A percentile compares a stretch with the other conserved stretches of the same genome.
Conservation (phyloP, 2,888 invertebrate species). For the Drosophila peninsularis region DNA sequence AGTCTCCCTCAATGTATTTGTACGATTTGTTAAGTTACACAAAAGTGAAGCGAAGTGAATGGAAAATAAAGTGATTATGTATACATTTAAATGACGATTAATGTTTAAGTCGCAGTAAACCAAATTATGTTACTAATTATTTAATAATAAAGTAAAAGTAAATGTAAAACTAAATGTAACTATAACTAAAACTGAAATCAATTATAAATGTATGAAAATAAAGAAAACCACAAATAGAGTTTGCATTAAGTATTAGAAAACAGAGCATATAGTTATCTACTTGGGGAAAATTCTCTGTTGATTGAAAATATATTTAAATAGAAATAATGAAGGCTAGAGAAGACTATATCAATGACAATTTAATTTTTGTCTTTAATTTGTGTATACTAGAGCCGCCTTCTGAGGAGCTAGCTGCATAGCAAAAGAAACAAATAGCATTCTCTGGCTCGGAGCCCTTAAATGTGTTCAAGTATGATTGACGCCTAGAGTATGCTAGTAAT, state of each 20-base stretch:
- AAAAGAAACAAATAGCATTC: too few relatives aligned
- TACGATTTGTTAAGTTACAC: conserved; percentile 50
- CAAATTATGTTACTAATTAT: conserved; percentile 79
- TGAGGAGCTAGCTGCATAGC: too few relatives aligned
- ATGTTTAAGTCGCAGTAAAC: conserved; percentile 74
- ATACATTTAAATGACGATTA: conserved; percentile 62
- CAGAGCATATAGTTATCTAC: conserved; percentile 47
- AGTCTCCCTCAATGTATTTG: conserved; percentile 28
- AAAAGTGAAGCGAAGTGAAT: conserved; percentile 43
- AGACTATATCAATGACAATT: too few relatives aligned
- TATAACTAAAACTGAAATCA: conserved; percentile 68
- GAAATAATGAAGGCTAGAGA: too few relatives aligned
- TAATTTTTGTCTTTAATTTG: too few relatives aligned
- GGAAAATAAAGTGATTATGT: conserved; percentile 55
- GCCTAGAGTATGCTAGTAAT: too few relatives aligned
- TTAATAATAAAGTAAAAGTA: conserved; percentile 55
- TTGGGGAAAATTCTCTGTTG: too few relatives aligned
- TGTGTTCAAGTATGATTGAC: too few relatives aligned
- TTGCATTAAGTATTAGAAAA: conserved; percentile 68
- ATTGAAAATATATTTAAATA: too few relatives aligned
- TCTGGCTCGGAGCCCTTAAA: too few relatives aligned
- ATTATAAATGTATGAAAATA: conserved; percentile 62
- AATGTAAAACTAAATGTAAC: conserved; percentile 53
- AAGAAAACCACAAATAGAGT: conserved; percentile 59
- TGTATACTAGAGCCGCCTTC: too few relatives aligned